These are phyloP conservation scores for Fregetta grallaria DNA, from an alignment of 2,113 vertebrate genomes.

Conservation along the genomic window DNA sequence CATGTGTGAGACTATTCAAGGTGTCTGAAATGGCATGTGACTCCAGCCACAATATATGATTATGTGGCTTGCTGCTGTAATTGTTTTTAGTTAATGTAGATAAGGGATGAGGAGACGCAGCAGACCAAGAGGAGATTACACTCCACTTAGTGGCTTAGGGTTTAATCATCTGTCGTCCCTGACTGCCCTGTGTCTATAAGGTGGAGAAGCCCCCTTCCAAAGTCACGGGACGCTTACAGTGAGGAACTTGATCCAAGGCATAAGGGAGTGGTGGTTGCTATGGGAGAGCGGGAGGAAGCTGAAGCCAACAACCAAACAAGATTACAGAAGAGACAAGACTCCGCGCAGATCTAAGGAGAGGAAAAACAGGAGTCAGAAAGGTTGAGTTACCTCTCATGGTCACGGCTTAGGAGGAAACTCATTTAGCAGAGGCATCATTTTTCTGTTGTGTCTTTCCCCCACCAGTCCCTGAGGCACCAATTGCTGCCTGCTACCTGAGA, in stretches of 20 bases:
- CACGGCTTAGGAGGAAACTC: not conserved
- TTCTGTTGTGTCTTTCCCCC: not conserved
- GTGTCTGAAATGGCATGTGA: not conserved
- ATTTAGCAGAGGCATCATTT: not conserved
- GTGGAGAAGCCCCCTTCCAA: not conserved
- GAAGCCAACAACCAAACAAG: not conserved
- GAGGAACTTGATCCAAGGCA: not conserved
- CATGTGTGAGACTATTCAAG: not conserved
- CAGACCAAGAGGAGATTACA: not conserved
- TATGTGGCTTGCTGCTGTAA: not conserved
- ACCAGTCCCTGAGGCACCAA: not conserved
- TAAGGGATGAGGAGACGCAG: not conserved
- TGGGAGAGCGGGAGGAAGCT: not conserved
- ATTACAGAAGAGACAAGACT: not conserved
- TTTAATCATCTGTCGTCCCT: not conserved
- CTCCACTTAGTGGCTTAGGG: not conserved
- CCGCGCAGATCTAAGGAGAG: not conserved
- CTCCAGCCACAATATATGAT: not conserved
- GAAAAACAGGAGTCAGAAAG: not conserved
- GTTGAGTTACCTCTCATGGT: not conserved
- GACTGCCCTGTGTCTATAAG: not conserved
- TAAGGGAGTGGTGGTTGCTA: not conserved
- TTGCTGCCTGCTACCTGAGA: not conserved
- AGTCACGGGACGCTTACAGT: rapidly evolving
- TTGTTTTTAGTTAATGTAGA: not conserved